phyloP scores from a whole-genome alignment of 2,113 vertebrate species.

The Erinaceus europaeus region DNA sequence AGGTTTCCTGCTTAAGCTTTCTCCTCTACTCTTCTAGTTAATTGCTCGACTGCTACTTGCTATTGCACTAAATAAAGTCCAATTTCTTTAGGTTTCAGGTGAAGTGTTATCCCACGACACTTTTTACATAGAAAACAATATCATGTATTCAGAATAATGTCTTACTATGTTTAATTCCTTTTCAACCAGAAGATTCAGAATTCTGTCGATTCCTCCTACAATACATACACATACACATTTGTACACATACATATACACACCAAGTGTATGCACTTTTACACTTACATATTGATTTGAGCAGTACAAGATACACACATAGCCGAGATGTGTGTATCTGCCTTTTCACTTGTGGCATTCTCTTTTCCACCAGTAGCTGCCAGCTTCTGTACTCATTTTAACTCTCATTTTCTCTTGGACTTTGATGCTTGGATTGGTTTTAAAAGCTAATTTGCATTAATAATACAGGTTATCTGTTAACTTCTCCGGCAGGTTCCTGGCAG shows the following conservation, averaged over 20 bases:
- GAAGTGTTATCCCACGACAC: neutral
- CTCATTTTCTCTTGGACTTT: slow-evolving; percentile 46
- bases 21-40: neutral
- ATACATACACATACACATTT: neutral
- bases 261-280: neutral
- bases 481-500: neutral
- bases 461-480: slow-evolving; percentile 45
- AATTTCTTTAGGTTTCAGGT: slow-evolving; percentile 25
- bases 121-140: neutral
- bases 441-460: slow-evolving; percentile 45
- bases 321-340: neutral
- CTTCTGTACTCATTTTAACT: neutral
- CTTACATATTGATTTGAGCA: neutral
- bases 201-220: neutral
- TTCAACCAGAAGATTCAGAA: neutral
- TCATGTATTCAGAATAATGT: neutral
- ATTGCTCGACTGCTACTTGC: neutral
- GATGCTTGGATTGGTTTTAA: slow-evolving; percentile 1
- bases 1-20: slow-evolving; percentile 11
- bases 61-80: slow-evolving; percentile 4
- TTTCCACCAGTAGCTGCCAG: neutral
- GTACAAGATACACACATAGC: neutral
- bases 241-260: neutral
- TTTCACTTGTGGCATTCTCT: neutral
- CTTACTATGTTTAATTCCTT: slow-evolving; percentile 2